phyloP scores from a whole-genome alignment of 37 sponge, comb jelly and placozoan genomes.

The Petrosia ficiformis region DNA sequence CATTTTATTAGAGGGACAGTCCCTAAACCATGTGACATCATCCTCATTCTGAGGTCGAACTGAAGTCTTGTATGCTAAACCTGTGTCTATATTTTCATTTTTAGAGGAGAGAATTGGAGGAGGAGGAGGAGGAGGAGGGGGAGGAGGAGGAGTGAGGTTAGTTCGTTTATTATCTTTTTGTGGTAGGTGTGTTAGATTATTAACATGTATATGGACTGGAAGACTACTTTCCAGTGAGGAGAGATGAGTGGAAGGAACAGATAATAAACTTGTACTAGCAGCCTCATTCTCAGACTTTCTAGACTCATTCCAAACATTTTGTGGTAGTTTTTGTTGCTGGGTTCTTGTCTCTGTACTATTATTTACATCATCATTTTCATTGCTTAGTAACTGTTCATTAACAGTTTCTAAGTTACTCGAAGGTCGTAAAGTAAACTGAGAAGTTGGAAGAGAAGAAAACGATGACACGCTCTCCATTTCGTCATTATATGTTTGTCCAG shows the following conservation, averaged over 20 bases:
- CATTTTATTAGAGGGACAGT: too few species aligned
- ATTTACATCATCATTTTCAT: constrained; percentile 17
- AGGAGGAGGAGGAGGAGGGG: not conserved
- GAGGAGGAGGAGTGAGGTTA: not conserved
- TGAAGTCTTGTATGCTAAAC: too few species aligned
- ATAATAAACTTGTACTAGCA: not conserved
- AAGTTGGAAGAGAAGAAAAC: constrained; percentile 62
- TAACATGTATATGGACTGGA: constrained; percentile 7
- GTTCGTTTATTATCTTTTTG: not conserved
- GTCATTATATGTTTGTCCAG: constrained; percentile 20
- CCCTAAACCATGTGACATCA: too few species aligned
- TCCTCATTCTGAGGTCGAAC: too few species aligned
- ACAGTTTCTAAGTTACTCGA: not conserved
- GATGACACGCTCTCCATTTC: constrained; percentile 13
- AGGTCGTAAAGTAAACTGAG: constrained; percentile 53
- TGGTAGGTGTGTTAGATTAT: not conserved
- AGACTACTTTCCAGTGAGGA: not conserved
- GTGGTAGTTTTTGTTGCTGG: not conserved
- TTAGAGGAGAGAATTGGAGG: not conserved
- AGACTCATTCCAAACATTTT: not conserved
- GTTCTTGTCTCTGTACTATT: not conserved
- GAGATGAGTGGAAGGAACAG: constrained; percentile 1
- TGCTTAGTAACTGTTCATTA: not conserved
- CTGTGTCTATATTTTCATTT: too few species aligned
- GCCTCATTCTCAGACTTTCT: not conserved